A percentile compares a stretch with the other conserved stretches of the same genome.
Evolutionary conservation across 2,888 invertebrate species (phyloP).

Genomic region (Yponomeuta evonymella): DNA sequence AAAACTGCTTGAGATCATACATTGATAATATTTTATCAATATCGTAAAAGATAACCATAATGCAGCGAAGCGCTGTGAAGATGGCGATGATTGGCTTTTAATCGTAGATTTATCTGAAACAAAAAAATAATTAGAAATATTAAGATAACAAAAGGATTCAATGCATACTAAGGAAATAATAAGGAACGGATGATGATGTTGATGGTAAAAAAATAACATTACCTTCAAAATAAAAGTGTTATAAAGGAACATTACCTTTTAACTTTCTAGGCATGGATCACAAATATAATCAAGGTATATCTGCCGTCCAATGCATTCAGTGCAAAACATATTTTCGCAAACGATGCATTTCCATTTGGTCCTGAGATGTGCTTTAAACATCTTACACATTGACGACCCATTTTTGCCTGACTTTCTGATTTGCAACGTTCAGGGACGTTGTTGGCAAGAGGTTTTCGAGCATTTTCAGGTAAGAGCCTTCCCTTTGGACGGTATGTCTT

Average conservation of each 20-base stretch:
- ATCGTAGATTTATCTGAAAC: neutral
- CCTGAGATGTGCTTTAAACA: no score
- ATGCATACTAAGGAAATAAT: neutral
- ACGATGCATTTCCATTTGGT: neutral
- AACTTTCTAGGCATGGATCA: no score
- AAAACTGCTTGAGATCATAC: conserved; percentile 9
- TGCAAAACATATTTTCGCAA: neutral
- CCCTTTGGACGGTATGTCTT: neutral
- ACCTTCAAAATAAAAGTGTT: no score
- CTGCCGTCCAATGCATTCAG: no score
- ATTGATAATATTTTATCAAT: neutral
- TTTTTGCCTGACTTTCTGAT: no score
- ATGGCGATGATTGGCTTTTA: neutral
- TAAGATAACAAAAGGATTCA: neutral
- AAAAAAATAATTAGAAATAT: neutral
- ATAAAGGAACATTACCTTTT: no score
- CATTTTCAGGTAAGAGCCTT: neutral
- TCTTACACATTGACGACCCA: no score
- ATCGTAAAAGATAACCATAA: neutral
- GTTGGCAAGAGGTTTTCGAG: neutral
- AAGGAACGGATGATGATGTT: neutral
- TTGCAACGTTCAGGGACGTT: neutral
- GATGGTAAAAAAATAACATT: neutral
- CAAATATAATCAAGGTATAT: no score
- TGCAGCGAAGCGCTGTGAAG: neutral